phyloP scores from a whole-genome alignment of 2,888 invertebrate genomes.

The Pemphredon lugubris region DNA sequence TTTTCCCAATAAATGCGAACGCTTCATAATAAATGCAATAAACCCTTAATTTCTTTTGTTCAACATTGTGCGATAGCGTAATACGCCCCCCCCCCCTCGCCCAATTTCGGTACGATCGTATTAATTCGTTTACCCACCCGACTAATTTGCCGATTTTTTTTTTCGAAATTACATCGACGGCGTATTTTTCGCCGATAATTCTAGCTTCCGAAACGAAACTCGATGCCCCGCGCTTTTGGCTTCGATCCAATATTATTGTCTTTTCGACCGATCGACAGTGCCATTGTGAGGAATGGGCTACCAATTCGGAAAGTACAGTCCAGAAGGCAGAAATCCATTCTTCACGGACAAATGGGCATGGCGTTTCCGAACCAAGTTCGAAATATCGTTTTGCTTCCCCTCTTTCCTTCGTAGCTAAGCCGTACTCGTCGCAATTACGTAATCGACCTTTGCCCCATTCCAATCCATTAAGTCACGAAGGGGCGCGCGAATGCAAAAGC shows the following conservation, averaged over 20 bases:
- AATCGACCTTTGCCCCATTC: constrained; percentile 67
- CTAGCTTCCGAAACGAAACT: too few species aligned
- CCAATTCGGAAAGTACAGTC: constrained; percentile 62
- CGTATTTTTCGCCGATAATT: background rate
- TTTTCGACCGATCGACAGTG: constrained; percentile 40
- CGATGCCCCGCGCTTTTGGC: constrained; percentile 15
- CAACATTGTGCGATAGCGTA: background rate
- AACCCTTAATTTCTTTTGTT: background rate
- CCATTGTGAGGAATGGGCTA: constrained; percentile 45
- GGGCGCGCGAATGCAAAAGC: constrained; percentile 53
- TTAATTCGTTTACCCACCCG: background rate
- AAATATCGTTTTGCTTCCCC: constrained; percentile 53
- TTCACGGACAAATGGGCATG: constrained; percentile 61
- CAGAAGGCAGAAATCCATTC: constrained; percentile 56
- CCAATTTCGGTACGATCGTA: too few species aligned
- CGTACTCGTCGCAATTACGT: constrained; percentile 66
- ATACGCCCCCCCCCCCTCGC: too few species aligned
- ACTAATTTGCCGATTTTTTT: background rate
- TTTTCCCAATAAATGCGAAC: constrained; percentile 3
- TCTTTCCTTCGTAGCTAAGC: constrained; percentile 27
- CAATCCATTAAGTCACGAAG: constrained; percentile 64
- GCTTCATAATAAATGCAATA: background rate
- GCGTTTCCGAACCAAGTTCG: constrained; percentile 60
- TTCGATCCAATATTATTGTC: constrained; percentile 54
- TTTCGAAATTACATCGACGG: constrained; percentile 14